These are phyloP conservation scores for Tiliacea aurago DNA, from an alignment of 2,888 invertebrate genomes.

Conservation along the genomic window DNA sequence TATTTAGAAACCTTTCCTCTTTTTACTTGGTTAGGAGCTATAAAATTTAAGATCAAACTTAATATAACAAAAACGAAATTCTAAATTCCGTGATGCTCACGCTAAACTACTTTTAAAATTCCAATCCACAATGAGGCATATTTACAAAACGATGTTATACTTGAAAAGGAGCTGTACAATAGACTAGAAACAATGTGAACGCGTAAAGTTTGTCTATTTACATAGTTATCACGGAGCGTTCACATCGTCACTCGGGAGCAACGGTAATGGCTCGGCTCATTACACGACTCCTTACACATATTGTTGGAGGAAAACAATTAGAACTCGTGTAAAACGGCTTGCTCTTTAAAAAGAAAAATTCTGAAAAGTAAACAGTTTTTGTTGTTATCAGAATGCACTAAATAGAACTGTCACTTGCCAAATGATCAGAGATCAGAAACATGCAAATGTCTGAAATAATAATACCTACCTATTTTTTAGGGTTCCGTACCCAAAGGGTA, in stretches of 20 bases:
- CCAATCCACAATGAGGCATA: slow-evolving; percentile 2
- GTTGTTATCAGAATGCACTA: neutral
- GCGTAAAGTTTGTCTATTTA: slow-evolving; percentile 68
- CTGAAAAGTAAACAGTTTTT: neutral
- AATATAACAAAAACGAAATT: neutral
- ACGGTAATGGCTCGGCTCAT: slow-evolving; percentile 73
- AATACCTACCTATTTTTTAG: neutral
- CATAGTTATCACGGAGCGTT: slow-evolving; percentile 63
- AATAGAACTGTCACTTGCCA: slow-evolving; percentile 6
- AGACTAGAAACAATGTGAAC: slow-evolving; percentile 66
- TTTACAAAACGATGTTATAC: slow-evolving; percentile 35
- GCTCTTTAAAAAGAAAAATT: slow-evolving; percentile 4
- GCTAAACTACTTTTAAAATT: slow-evolving; percentile 6
- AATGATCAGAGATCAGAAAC: neutral
- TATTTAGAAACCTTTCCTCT: neutral
- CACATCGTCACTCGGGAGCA: slow-evolving; percentile 60
- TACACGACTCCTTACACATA: slow-evolving; percentile 64
- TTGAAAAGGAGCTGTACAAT: slow-evolving; percentile 45
- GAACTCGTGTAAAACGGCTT: slow-evolving; percentile 11
- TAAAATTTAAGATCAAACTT: neutral
- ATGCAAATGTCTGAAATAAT: neutral
- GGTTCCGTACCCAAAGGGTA: too few relatives aligned
- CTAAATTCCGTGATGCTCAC: neutral
- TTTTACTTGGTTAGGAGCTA: neutral
- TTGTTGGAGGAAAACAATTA: slow-evolving; percentile 44